A percentile compares a stretch with the other conserved stretches of the same genome.
These are phyloP conservation scores for Leptosomus discolor DNA, from an alignment of 2,113 vertebrate species.

Conservation along the genomic window DNA sequence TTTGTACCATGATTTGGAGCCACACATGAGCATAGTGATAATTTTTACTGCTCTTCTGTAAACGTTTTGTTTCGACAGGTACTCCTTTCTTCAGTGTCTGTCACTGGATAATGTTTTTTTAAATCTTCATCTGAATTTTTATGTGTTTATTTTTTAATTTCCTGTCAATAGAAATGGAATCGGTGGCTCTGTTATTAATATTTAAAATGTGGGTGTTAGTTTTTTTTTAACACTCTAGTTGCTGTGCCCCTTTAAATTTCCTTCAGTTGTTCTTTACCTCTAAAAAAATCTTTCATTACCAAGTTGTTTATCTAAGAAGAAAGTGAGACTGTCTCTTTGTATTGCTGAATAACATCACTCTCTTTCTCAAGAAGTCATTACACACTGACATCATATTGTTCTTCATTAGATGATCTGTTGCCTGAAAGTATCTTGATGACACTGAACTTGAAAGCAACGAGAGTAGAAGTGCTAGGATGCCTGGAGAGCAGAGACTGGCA, in stretches of 20 bases:
- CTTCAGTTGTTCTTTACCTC: conserved; percentile 15
- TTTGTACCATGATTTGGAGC: not conserved
- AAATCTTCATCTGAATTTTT: conserved; percentile 13
- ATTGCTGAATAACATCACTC: conserved; percentile 62
- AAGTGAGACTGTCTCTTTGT: conserved; percentile 67
- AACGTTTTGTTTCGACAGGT: not conserved
- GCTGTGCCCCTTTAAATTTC: conserved; percentile 36
- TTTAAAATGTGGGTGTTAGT: not conserved
- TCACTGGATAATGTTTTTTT: not conserved
- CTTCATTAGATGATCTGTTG: conserved; percentile 68
- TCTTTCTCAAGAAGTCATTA: conserved; percentile 58
- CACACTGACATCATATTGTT: conserved; percentile 63
- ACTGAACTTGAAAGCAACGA: conserved; percentile 63
- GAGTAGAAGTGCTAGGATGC: conserved; percentile 51
- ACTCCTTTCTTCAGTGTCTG: not conserved
- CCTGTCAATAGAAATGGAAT: not conserved
- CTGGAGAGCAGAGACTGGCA: conserved; percentile 48
- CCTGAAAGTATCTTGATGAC: conserved; percentile 61
- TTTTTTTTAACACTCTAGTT: not conserved
- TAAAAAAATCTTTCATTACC: conserved; percentile 59
- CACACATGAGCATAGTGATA: not conserved
- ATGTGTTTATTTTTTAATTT: conserved; percentile 37
- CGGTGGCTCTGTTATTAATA: not conserved
- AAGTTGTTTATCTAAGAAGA: conserved; percentile 62
- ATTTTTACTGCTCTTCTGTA: conserved; percentile 9